Percentiles rank a stretch among this genome's conserved stretches.
phyloP scores from a whole-genome alignment of 2,113 vertebrate species.

The Corvus cornix region DNA sequence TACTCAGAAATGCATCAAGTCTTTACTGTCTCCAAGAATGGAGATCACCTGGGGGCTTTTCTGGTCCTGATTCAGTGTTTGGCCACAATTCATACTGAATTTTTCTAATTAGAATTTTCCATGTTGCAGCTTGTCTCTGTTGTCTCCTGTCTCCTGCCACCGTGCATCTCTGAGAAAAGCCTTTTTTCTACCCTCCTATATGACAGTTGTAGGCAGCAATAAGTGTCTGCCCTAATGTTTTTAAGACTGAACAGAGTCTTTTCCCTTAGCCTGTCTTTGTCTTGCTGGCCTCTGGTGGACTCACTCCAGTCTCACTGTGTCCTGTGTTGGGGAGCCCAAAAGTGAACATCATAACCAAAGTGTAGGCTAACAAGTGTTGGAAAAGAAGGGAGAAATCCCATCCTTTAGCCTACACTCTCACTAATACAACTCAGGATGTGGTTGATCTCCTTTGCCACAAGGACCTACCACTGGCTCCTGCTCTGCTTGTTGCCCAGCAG shows the following conservation, averaged over 20 bases:
- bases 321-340: not conserved
- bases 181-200: not conserved
- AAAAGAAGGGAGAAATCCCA: not conserved
- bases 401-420: not conserved
- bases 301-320: not conserved
- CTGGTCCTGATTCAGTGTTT: not conserved
- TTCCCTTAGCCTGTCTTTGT: not conserved
- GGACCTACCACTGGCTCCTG: not conserved
- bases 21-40: not conserved
- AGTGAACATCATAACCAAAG: not conserved
- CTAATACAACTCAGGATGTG: not conserved
- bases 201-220: not conserved
- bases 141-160: not conserved
- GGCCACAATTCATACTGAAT: not conserved
- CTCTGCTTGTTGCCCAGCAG: not conserved
- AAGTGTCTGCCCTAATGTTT: not conserved
- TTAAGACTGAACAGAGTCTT: not conserved
- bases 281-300: not conserved
- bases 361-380: not conserved
- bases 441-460: not conserved
- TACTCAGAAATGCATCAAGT: not conserved
- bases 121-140: not conserved
- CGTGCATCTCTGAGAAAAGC: not conserved
- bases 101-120: not conserved
- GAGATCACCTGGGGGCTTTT: not conserved